phyloP scores from a whole-genome alignment of 1,140 invertebrate species.

The Magallana ariakensis region DNA sequence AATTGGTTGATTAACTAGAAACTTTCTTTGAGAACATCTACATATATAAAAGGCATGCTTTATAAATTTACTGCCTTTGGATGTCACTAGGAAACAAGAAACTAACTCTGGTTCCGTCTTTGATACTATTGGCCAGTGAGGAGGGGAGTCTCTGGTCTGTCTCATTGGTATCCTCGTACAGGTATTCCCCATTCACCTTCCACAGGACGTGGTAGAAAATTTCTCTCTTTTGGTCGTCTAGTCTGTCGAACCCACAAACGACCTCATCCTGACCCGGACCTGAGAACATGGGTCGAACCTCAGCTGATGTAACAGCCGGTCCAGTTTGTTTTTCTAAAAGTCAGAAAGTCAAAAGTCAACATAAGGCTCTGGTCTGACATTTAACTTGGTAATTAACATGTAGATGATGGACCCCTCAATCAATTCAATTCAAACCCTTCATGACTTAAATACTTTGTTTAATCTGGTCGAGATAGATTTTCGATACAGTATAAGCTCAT shows the following conservation, averaged over 20 bases:
- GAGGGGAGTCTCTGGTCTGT: conserved; percentile 48
- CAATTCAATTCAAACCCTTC: too few species aligned
- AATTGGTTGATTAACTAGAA: too few species aligned
- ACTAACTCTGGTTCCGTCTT: conserved; percentile 54
- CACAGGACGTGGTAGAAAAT: conserved; percentile 62
- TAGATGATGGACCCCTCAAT: too few species aligned
- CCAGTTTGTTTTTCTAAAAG: conserved; percentile 39
- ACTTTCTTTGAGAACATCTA: too few species aligned
- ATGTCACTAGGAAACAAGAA: background rate
- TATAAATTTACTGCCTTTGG: background rate
- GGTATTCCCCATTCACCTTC: conserved; percentile 61
- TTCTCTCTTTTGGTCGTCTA: background rate
- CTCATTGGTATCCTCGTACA: conserved; percentile 47
- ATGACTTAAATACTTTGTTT: too few species aligned
- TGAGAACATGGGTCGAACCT: conserved; percentile 52
- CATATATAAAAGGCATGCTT: background rate
- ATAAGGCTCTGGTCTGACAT: too few species aligned
- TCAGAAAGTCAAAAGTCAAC: background rate
- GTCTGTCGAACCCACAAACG: conserved; percentile 55
- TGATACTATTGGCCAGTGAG: conserved; percentile 44
- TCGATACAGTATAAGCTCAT: too few species aligned
- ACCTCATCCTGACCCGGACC: conserved; percentile 62
- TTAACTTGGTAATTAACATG: too few species aligned
- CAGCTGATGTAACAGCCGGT: background rate
- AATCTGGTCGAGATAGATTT: too few species aligned